Conservation (phyloP, 2,113 vertebrate species). For the Alouatta palliata region DNA sequence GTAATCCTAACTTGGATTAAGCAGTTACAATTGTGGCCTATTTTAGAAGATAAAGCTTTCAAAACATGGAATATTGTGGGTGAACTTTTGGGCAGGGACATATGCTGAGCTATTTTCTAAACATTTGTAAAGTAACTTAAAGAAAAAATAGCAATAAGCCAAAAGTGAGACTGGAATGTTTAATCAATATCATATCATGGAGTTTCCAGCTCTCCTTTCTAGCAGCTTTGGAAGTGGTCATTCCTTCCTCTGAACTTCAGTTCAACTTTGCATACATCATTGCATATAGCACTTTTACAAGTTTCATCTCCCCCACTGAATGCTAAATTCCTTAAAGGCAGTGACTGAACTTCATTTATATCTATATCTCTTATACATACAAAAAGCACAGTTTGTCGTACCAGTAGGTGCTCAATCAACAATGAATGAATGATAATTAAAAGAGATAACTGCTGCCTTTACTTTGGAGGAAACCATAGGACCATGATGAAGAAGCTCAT, state of each 20-base stretch:
- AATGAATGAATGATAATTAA: not conserved
- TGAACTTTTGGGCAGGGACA: not conserved
- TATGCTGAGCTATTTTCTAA: not conserved
- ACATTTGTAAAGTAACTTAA: not conserved
- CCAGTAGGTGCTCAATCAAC: not conserved
- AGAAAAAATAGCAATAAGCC: not conserved
- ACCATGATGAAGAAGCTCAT: not conserved
- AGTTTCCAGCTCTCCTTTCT: not conserved
- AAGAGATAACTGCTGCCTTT: not conserved
- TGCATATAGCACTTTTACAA: not conserved
- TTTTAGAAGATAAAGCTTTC: not conserved
- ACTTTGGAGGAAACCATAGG: not conserved
- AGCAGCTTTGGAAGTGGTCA: too few species aligned
- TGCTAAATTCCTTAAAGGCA: not conserved
- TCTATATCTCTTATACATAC: not conserved
- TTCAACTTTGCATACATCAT: not conserved
- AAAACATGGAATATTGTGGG: not conserved
- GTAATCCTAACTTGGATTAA: not conserved
- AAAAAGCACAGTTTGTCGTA: not conserved
- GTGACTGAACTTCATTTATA: not conserved
- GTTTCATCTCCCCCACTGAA: not conserved
- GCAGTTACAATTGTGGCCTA: not conserved
- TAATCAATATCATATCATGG: not conserved
- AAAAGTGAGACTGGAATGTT: not conserved
- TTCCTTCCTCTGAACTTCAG: not conserved